Conservation (phyloP, 1,140 invertebrate species). For the Bombus soroeensis region DNA sequence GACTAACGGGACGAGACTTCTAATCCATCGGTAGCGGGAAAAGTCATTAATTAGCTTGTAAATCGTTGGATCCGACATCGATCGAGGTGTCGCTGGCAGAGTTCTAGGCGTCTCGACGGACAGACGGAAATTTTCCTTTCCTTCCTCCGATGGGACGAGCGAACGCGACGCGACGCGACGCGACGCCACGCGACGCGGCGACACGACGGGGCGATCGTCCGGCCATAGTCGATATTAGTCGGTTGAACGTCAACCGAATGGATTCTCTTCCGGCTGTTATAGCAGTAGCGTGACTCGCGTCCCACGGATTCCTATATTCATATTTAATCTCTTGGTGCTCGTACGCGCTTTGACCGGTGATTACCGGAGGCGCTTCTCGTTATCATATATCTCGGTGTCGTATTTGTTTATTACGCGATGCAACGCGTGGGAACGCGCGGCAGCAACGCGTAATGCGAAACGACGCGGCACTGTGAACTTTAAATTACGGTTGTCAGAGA, state of each 20-base stretch:
- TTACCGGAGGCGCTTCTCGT: constrained; percentile 54
- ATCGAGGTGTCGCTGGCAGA: constrained; percentile 24
- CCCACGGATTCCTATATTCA: constrained; percentile 45
- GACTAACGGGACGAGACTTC: not conserved
- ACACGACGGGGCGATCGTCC: not conserved
- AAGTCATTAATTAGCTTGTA: constrained; percentile 59
- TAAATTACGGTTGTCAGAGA: constrained; percentile 57
- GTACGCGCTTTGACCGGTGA: constrained; percentile 63
- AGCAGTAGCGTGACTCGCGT: constrained; percentile 49
- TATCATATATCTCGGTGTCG: constrained; percentile 50
- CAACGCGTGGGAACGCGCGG: constrained; percentile 17
- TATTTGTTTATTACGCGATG: constrained; percentile 56
- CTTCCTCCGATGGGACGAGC: constrained; percentile 24
- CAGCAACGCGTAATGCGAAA: constrained; percentile 16
- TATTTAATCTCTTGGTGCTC: constrained; percentile 63
- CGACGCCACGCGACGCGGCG: not conserved
- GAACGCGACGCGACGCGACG: not conserved
- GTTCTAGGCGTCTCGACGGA: not conserved
- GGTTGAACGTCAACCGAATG: constrained; percentile 19
- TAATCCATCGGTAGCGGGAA: constrained; percentile 48
- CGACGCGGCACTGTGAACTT: constrained; percentile 38
- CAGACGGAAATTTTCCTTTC: constrained; percentile 46
- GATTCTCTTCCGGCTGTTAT: constrained; percentile 41
- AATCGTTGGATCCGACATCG: constrained; percentile 44
- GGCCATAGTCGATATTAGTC: constrained; percentile 36